These are phyloP conservation scores for Marisa cornuarietis DNA, from an alignment of 1,140 invertebrate genomes.

Conservation along the genomic window DNA sequence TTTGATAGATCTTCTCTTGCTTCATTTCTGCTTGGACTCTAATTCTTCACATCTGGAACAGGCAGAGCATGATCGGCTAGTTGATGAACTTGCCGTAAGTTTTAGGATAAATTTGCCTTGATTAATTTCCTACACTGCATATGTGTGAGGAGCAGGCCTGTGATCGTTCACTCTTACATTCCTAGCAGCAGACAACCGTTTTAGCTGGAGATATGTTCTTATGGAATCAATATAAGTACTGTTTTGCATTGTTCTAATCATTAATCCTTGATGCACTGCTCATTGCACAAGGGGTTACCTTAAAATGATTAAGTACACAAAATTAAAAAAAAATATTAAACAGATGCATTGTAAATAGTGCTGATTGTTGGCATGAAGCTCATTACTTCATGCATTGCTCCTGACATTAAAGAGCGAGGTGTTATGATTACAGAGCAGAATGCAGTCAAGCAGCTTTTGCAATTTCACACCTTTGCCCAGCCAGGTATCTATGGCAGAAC, in stretches of 20 bases:
- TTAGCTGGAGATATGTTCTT: no score
- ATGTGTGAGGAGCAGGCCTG: no score
- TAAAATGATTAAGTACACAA: no score
- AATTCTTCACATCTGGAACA: conserved; percentile 20
- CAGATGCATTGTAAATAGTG: not conserved
- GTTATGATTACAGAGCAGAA: conserved; percentile 12
- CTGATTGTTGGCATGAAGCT: not conserved
- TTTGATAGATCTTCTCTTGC: conserved; percentile 60
- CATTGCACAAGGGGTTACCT: no score
- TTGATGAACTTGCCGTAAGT: conserved; percentile 39
- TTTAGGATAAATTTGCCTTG: conserved; percentile 1
- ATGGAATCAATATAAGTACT: not conserved
- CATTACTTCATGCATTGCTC: no score
- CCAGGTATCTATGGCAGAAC: conserved; percentile 12
- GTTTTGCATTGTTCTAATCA: not conserved
- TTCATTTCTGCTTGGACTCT: conserved; percentile 43
- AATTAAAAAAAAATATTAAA: not conserved
- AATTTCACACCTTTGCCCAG: not conserved
- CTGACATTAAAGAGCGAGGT: not conserved
- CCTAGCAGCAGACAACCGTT: no score
- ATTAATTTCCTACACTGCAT: no score
- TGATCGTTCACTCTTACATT: no score
- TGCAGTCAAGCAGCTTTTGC: conserved; percentile 13
- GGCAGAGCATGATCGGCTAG: conserved; percentile 32
- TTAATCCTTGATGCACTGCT: no score